Evolutionary conservation across 1,140 invertebrate genomes (phyloP).

Genomic region (Ganaspis sp.): DNA sequence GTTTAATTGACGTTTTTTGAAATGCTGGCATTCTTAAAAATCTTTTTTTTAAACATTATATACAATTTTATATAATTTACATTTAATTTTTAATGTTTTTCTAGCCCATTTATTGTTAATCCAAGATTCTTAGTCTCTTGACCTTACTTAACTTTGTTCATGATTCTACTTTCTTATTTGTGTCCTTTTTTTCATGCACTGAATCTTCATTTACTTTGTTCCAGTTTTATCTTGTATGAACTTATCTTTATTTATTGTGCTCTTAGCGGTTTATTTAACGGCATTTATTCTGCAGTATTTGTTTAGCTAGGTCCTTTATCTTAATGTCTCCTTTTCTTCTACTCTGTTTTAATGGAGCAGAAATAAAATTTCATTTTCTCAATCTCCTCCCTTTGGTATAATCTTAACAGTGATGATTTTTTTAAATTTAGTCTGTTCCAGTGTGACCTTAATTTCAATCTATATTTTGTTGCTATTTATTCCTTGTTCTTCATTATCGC

Average conservation of each 20-base stretch:
- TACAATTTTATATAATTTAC: too few species aligned
- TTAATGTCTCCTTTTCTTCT: not conserved
- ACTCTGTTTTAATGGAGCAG: not conserved
- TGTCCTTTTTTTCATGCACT: not conserved
- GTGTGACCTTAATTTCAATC: not conserved
- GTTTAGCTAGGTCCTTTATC: not conserved
- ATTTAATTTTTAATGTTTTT: not conserved
- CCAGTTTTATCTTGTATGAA: not conserved
- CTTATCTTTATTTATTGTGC: not conserved
- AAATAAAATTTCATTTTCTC: constrained; percentile 4
- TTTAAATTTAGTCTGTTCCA: not conserved
- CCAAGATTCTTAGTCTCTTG: not conserved
- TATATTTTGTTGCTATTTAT: not conserved
- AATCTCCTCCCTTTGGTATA: not conserved
- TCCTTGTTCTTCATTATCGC: not conserved
- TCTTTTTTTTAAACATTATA: too few species aligned
- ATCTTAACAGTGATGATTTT: constrained; percentile 24
- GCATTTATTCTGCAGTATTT: not conserved
- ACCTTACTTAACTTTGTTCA: not conserved
- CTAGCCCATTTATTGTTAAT: not conserved
- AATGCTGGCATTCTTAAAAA: not conserved
- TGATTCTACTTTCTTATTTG: not conserved
- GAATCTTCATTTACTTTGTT: constrained; percentile 8
- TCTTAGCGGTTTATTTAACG: not conserved
- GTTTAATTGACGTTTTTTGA: too few species aligned